Base-by-base conservation (phyloP, 2,797 vertebrate genomes). In the Parotocinclus haroldoi region DNA sequence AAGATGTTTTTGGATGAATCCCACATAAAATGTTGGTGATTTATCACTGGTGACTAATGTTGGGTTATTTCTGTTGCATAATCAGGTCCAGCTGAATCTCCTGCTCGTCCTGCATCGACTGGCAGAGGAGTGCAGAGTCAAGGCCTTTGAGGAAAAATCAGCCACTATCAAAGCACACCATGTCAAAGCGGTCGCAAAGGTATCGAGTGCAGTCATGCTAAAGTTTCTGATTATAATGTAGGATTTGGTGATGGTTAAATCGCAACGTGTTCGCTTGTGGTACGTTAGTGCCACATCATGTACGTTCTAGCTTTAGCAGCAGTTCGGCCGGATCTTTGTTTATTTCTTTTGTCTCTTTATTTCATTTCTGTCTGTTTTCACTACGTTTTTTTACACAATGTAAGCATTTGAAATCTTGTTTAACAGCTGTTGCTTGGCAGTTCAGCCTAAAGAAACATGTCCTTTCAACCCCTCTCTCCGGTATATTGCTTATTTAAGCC, bases 71-170 rank as follows among this genome's bases (percentile, higher is more conserved):
- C 18, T 67, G 17, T 63, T 19, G n/a, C 37, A 78, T 59, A 77
- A 78, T 64, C 85, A 99, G 96, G 79, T 96, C 50, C 92, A 96
- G 73, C 88, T 99, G 73, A 86, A 75, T 55, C 89, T 91, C 48
- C 79, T 98, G 62, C 36, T 96, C 17, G 95, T 97, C 83, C 59
- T 98, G 10, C 91, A 80, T 69, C 91, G 84, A 12, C 82, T 99
- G 74, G 93, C 92, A 1, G 89, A 94, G 78, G 94, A 97, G 82
- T 86, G 92, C 10, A 92, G 89, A 69, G 76, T 84, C 69, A 93
- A 90, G 56, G 94, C 94, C 39, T 92, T 91, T 81, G 91, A 91
- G 62, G 89, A 86, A 27, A 96, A 88, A 79, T 92, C 89, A 38
- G 82, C 84, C 65, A 82, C 86, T 13, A 92, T 98, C 78, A 90